These are phyloP conservation scores for Ctenicera cuprea DNA, from an alignment of 2,888 invertebrate species.

Conservation along the genomic window DNA sequence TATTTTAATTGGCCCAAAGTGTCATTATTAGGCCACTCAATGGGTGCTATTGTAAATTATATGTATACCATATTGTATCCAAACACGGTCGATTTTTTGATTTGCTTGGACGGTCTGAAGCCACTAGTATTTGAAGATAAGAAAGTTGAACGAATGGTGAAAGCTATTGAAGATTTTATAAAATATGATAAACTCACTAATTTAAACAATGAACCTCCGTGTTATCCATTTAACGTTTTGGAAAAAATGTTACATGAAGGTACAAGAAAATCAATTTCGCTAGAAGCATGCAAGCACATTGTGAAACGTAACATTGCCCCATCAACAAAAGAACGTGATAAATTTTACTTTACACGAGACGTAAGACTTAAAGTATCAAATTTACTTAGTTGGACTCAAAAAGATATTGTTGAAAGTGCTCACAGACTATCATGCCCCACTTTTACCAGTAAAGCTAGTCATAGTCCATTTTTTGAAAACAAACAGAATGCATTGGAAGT, in stretches of 20 bases:
- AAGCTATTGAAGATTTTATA: conserved; percentile 72
- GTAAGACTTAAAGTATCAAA: conserved; percentile 76
- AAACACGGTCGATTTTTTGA: conserved; percentile 76
- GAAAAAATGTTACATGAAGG: conserved; percentile 75
- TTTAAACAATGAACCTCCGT: conserved; percentile 74
- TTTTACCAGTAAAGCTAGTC: conserved; percentile 28
- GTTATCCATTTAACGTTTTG: conserved; percentile 77
- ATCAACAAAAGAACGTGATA: conserved; percentile 74
- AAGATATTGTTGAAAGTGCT: conserved; percentile 19
- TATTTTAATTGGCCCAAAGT: conserved; percentile 83
- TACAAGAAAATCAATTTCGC: conserved; percentile 74
- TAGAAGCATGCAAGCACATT: conserved; percentile 75
- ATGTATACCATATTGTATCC: conserved; percentile 79
- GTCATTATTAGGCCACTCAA: conserved; percentile 81
- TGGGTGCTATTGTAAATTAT: conserved; percentile 79
- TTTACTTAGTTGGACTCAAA: conserved; percentile 68
- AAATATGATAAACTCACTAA: conserved; percentile 68
- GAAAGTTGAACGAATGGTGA: conserved; percentile 67
- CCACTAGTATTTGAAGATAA: conserved; percentile 56
- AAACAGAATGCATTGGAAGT: conserved; percentile 25
- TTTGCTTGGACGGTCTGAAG: conserved; percentile 76
- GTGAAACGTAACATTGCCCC: conserved; percentile 75
- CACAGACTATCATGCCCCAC: conserved; percentile 34
- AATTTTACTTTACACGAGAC: conserved; percentile 79
- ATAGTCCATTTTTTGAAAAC: conserved; percentile 7